Conservation (phyloP, 2,888 invertebrate genomes). For the Habrosyne pyritoides region DNA sequence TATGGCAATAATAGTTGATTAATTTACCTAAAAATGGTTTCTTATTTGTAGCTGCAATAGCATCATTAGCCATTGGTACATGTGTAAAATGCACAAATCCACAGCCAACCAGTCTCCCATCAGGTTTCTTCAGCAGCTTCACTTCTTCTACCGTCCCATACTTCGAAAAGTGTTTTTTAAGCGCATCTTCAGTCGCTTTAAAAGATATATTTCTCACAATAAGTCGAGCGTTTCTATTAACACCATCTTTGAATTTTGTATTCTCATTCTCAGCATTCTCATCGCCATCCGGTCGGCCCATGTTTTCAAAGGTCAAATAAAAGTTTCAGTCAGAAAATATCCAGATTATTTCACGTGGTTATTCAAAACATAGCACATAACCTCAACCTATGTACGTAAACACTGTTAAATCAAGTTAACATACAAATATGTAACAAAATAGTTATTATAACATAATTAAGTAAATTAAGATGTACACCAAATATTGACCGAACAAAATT, state of each 20-base stretch:
- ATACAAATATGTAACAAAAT: too few species aligned
- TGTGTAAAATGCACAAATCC: constrained; percentile 93
- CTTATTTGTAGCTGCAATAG: constrained; percentile 87
- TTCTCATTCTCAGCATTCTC: constrained; percentile 42
- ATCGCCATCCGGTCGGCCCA: constrained; percentile 46
- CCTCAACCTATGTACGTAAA: too few species aligned
- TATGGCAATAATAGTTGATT: background rate
- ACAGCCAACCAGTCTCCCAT: constrained; percentile 92
- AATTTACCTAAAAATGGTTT: constrained; percentile 84
- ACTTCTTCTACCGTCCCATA: constrained; percentile 91
- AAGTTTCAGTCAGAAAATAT: background rate
- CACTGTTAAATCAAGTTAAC: too few species aligned
- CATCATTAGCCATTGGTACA: constrained; percentile 91
- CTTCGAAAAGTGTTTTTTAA: constrained; percentile 87
- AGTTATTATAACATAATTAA: too few species aligned
- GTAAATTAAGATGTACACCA: too few species aligned
- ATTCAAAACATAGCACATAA: constrained; percentile 48
- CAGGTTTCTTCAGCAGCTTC: constrained; percentile 87
- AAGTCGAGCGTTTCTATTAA: constrained; percentile 82
- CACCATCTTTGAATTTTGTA: constrained; percentile 54
- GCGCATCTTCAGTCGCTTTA: constrained; percentile 88
- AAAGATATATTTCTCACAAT: constrained; percentile 88
- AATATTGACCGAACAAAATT: too few species aligned
- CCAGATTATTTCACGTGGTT: constrained; percentile 41
- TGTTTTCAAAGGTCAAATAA: constrained; percentile 18